These are phyloP conservation scores for Helostoma temminkii DNA, from an alignment of 2,797 vertebrate genomes.

Conservation along the genomic window DNA sequence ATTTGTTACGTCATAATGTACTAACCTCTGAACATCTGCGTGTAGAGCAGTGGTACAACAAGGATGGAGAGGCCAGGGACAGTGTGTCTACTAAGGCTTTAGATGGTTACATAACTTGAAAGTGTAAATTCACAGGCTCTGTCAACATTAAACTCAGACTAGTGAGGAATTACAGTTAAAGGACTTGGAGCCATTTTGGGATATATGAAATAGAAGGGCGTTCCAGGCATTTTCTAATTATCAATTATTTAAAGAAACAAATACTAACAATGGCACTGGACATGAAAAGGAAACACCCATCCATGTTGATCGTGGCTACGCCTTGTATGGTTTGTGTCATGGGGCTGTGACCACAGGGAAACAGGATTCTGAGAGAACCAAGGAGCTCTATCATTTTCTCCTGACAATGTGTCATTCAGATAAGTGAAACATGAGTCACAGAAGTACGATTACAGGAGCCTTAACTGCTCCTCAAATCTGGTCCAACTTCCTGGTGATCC, in stretches of 20 bases:
- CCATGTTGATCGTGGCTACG: slow-evolving; percentile 51
- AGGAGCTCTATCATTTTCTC: slow-evolving; percentile 37
- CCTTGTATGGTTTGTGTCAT: slow-evolving; percentile 57
- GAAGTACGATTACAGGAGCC: slow-evolving; percentile 11
- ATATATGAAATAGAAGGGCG: slow-evolving; percentile 35
- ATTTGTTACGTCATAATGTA: no score
- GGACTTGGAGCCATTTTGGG: slow-evolving; percentile 3
- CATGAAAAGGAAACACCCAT: slow-evolving; percentile 68
- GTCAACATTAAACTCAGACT: not conserved
- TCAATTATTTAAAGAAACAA: slow-evolving; percentile 68
- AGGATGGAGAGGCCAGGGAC: not conserved
- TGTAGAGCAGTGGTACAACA: not conserved
- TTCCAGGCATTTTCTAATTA: slow-evolving; percentile 49
- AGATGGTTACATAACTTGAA: slow-evolving; percentile 4
- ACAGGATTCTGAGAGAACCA: slow-evolving; percentile 66
- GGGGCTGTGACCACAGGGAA: slow-evolving; percentile 33
- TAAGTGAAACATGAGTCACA: slow-evolving; percentile 65
- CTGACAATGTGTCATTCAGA: slow-evolving; percentile 67
- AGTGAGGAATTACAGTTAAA: not conserved
- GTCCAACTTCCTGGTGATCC: slow-evolving; percentile 7
- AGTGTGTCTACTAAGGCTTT: slow-evolving; percentile 3
- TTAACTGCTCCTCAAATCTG: slow-evolving; percentile 24
- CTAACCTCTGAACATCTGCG: no score
- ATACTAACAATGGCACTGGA: slow-evolving; percentile 66
- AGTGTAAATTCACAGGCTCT: not conserved